Conservation (phyloP, 2,888 invertebrate species). For the Byasa hedistus region DNA sequence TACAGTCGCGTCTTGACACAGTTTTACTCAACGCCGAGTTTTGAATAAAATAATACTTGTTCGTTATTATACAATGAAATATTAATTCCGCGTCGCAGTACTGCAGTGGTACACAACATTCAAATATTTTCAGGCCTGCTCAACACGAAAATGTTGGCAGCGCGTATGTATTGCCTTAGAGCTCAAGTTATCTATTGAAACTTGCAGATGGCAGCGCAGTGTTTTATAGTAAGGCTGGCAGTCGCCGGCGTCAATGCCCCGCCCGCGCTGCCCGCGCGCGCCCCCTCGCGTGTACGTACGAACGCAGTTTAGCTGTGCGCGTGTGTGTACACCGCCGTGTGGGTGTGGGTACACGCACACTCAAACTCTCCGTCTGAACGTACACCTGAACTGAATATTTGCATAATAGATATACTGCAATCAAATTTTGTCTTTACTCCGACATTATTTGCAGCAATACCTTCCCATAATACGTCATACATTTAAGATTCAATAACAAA, state of each 20-base stretch:
- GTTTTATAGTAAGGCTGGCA: constrained; percentile 71
- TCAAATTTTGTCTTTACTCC: constrained; percentile 11
- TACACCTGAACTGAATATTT: constrained; percentile 45
- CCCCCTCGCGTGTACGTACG: constrained; percentile 37
- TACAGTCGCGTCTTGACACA: constrained; percentile 57
- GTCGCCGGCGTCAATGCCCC: constrained; percentile 48
- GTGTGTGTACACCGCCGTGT: constrained; percentile 39
- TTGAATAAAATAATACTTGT: constrained; percentile 40
- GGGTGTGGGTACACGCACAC: constrained; percentile 47
- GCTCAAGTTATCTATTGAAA: constrained; percentile 78
- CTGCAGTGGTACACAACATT: constrained; percentile 62
- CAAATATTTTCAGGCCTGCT: constrained; percentile 50
- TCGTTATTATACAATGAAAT: constrained; percentile 49
- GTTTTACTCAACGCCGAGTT: constrained; percentile 43
- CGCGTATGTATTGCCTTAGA: constrained; percentile 69
- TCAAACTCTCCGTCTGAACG: constrained; percentile 27
- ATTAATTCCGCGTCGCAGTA: constrained; percentile 62
- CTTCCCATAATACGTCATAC: background rate
- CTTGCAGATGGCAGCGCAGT: constrained; percentile 78
- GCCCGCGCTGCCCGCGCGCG: constrained; percentile 40
- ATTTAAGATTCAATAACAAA: background rate
- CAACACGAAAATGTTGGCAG: constrained; percentile 64
- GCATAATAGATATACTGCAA: constrained; percentile 36
- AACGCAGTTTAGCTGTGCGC: constrained; percentile 30
- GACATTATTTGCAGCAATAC: background rate